These are phyloP conservation scores for Pandemis cinnamomeana DNA, from an alignment of 2,888 invertebrate species.

Conservation along the genomic window DNA sequence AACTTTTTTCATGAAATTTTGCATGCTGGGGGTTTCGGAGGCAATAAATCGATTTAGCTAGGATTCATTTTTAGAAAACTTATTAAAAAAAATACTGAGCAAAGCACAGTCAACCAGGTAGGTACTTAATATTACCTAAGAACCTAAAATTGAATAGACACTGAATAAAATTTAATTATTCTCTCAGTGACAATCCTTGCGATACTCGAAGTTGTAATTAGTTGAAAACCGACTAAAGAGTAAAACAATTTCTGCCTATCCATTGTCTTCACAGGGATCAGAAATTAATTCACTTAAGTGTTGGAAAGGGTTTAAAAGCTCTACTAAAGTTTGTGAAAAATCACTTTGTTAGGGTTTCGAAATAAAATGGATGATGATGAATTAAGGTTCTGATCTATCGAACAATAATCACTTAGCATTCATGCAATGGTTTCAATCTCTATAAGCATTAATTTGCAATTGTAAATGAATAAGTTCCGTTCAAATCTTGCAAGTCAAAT, in stretches of 20 bases:
- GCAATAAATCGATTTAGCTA: too few species aligned
- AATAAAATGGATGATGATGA: slow-evolving; percentile 5
- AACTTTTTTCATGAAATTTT: too few species aligned
- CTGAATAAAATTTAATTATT: slow-evolving; percentile 15
- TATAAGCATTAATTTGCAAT: too few species aligned
- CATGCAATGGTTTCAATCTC: neutral
- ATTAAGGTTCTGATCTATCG: neutral
- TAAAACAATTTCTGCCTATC: slow-evolving; percentile 48
- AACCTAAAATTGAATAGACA: neutral
- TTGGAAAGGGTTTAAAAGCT: slow-evolving; percentile 34
- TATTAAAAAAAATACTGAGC: too few species aligned
- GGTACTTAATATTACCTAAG: neutral
- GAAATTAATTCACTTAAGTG: slow-evolving; percentile 41
- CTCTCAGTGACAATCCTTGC: slow-evolving; percentile 48
- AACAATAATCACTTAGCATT: neutral
- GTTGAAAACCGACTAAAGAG: slow-evolving; percentile 55
- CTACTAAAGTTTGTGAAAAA: slow-evolving; percentile 28
- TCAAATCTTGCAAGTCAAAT: too few species aligned
- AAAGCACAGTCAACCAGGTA: too few species aligned
- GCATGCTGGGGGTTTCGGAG: too few species aligned
- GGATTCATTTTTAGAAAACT: too few species aligned
- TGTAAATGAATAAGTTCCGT: too few species aligned
- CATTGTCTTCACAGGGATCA: slow-evolving; percentile 40
- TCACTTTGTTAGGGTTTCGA: slow-evolving; percentile 5
- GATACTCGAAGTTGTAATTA: slow-evolving; percentile 57